These are phyloP conservation scores for Garrulus glandarius DNA, from an alignment of 2,797 vertebrate genomes.

Conservation along the genomic window DNA sequence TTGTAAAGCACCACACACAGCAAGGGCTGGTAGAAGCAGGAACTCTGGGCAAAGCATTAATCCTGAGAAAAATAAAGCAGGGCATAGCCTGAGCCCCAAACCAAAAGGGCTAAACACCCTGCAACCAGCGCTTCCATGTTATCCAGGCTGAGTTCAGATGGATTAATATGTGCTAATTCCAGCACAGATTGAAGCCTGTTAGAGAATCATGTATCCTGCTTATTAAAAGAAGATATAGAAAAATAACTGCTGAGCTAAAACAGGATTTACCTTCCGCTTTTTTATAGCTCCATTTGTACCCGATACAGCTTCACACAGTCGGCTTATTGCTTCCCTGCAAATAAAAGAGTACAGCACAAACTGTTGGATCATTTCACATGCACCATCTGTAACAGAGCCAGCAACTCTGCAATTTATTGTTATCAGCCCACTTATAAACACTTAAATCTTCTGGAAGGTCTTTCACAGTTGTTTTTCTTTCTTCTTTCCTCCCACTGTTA, in stretches of 20 bases:
- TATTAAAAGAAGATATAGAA: background rate
- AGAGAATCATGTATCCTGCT: background rate
- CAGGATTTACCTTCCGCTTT: slow-evolving; percentile 83
- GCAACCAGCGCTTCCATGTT: background rate
- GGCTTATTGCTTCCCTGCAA: slow-evolving; percentile 91
- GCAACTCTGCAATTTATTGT: slow-evolving; percentile 18
- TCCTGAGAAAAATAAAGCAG: background rate
- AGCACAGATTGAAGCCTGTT: background rate
- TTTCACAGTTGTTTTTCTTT: background rate
- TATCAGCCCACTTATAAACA: background rate
- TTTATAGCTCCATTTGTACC: slow-evolving; percentile 80
- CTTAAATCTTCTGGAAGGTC: background rate
- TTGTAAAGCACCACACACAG: background rate
- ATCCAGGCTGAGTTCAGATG: background rate
- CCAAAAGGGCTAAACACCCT: background rate
- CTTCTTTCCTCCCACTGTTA: background rate
- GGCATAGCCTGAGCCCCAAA: background rate
- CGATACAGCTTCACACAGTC: slow-evolving; percentile 84
- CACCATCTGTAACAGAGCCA: background rate
- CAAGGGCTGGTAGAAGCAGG: background rate
- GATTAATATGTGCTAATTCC: background rate
- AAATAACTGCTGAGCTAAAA: background rate
- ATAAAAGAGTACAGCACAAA: slow-evolving; percentile 35
- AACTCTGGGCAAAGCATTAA: background rate
- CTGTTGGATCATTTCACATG: slow-evolving; percentile 26